Base-by-base conservation (phyloP, 2,888 invertebrate species). In the Agrilus mali region DNA sequence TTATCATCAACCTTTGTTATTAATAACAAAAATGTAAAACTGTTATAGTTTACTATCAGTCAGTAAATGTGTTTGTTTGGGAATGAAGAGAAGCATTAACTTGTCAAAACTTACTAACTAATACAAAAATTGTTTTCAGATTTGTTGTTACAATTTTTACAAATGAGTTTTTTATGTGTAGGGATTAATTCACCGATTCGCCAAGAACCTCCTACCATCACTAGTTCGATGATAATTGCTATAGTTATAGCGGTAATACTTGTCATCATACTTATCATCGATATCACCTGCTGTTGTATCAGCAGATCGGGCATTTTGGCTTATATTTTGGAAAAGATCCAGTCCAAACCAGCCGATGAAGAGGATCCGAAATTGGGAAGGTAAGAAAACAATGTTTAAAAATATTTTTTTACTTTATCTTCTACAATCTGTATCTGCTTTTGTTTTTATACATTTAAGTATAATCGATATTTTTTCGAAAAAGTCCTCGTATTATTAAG, bases 341-440 rank as follows among this genome's bases (percentile, higher is more conserved):
- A 77, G 33, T 71, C 74, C 39, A 82, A 81, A 63, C 76, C 80
- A 44, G 75, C 78, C 45, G 80, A 85, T 53, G 87, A 87, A 51
- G 87, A 87, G 45, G 86, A 86, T 67, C 75, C 84, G 0, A 88
- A 87, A 65, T 70, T 88, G 47, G 85, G 86, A 74, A 88, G 87
- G 88, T 88, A 75, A 72, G 68, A 40, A 33, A 40, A 15, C 22
- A 32, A 27, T 33, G 14, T 33, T 40, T 38, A 22, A 36, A 36
- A 36, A 14, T 36, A 5, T 42, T 14, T 39, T 8, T 17, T 32
- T 36, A 32, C 10, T 12, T 15, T 35, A 32, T 15, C n/a, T 31
- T 16, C 20, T 40, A 22, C 36, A 31, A 22, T 42, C 4, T 27
- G 14, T 35, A 22, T 36, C 20, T 17, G 17, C 13, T 16, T 36